Percentiles rank a stretch among this genome's conserved stretches.
These are phyloP conservation scores for Rhineura floridana DNA, from an alignment of 2,113 vertebrate genomes.

Conservation along the genomic window DNA sequence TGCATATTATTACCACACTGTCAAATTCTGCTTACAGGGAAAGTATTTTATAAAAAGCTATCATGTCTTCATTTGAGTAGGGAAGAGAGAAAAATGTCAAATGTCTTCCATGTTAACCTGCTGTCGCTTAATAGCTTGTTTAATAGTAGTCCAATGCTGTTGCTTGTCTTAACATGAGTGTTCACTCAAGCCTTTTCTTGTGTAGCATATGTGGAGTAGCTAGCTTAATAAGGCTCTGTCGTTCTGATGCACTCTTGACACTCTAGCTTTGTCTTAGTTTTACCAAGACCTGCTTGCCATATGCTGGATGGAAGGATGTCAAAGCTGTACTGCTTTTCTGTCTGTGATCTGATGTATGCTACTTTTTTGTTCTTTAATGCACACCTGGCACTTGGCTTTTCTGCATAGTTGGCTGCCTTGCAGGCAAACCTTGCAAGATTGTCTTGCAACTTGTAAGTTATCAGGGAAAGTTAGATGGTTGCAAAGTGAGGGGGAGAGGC, in stretches of 20 bases:
- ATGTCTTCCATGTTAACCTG: slow-evolving; percentile 63
- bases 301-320: slow-evolving; percentile 62
- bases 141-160: slow-evolving; percentile 38
- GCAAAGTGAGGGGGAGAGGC: neutral
- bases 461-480: neutral
- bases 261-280: slow-evolving; percentile 59
- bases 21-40: slow-evolving; percentile 23
- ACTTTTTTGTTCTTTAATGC: slow-evolving; percentile 41
- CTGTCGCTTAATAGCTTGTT: slow-evolving; percentile 68
- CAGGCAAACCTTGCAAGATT: slow-evolving; percentile 33
- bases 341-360: slow-evolving; percentile 17
- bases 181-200: slow-evolving; percentile 46
- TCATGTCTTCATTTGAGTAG: neutral
- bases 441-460: neutral
- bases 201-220: slow-evolving; percentile 74
- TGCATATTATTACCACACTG: neutral
- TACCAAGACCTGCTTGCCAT: slow-evolving; percentile 63
- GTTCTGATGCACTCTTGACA: slow-evolving; percentile 62
- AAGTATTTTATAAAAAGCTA: slow-evolving; percentile 17
- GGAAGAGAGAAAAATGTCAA: slow-evolving; percentile 23
- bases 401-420: slow-evolving; percentile 18
- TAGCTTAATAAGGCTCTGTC: slow-evolving; percentile 68
- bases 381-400: slow-evolving; percentile 33
- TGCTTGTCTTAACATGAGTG: slow-evolving; percentile 55
- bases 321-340: slow-evolving; percentile 33